A percentile compares a stretch with the other conserved stretches of the same genome.
Evolutionary conservation across 2,113 vertebrate species (phyloP).

Genomic region (Nothocercus julius): DNA sequence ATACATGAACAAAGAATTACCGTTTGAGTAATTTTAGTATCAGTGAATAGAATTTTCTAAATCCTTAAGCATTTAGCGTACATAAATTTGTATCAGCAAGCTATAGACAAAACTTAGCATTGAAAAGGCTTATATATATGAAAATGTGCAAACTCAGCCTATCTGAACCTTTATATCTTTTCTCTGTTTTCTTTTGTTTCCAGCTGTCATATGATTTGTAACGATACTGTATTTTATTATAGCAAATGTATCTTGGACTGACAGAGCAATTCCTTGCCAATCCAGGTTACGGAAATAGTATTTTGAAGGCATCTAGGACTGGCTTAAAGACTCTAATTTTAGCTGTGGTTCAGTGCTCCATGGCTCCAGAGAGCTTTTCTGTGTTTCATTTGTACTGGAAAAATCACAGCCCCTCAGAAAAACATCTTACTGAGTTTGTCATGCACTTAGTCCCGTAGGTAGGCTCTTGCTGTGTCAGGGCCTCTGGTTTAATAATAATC

Average conservation of each 20-base stretch:
- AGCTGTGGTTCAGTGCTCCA: not conserved
- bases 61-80: not conserved
- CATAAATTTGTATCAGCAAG: not conserved
- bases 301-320: not conserved
- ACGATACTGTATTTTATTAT: not conserved
- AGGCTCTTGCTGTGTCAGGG: not conserved
- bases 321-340: not conserved
- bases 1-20: not conserved
- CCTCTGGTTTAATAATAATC: slow-evolving; percentile 28
- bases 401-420: not conserved
- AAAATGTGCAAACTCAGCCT: not conserved
- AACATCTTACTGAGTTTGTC: not conserved
- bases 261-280: not conserved
- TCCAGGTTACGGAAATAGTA: not conserved
- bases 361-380: not conserved
- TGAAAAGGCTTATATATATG: not conserved
- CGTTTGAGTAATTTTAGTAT: not conserved
- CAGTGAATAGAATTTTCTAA: not conserved
- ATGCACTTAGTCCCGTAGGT: not conserved
- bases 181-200: not conserved
- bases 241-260: not conserved
- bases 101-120: not conserved
- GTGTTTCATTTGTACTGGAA: not conserved
- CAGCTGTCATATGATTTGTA: not conserved
- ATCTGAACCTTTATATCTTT: not conserved